Percentiles rank a stretch among this genome's conserved stretches.
Evolutionary conservation across 2,888 invertebrate genomes (phyloP).

Genomic region (Leptinotarsa tumamoca): DNA sequence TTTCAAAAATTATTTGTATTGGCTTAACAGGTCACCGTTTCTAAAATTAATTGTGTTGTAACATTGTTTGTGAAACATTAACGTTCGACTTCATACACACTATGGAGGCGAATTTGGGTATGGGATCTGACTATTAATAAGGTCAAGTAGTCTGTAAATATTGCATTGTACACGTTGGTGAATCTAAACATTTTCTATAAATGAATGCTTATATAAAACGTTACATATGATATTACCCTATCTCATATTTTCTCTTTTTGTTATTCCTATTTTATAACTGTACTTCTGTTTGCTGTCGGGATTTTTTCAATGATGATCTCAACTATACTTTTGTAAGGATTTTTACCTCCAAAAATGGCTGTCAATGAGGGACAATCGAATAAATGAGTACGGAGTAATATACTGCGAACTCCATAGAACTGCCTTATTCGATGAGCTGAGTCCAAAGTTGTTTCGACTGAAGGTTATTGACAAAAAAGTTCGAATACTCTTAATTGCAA

Average conservation of each 20-base stretch:
- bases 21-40: neutral
- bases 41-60: constrained; percentile 12
- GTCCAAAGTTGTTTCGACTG: too few relatives aligned
- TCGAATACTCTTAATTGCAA: too few relatives aligned
- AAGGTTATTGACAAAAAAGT: too few relatives aligned
- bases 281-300: neutral
- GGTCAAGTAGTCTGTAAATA: neutral
- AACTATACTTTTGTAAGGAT: too few relatives aligned
- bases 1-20: neutral
- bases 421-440: too few relatives aligned
- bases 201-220: neutral
- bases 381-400: too few relatives aligned
- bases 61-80: neutral
- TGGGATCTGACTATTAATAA: neutral
- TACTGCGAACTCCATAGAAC: too few relatives aligned
- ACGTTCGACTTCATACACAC: neutral
- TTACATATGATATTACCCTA: neutral
- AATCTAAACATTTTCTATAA: neutral
- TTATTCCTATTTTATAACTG: neutral
- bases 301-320: too few relatives aligned
- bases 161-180: neutral
- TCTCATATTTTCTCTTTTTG: neutral
- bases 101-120: neutral
- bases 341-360: too few relatives aligned
- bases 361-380: too few relatives aligned